Conservation (phyloP, 2,113 vertebrate genomes). For the Narcine bancroftii region DNA sequence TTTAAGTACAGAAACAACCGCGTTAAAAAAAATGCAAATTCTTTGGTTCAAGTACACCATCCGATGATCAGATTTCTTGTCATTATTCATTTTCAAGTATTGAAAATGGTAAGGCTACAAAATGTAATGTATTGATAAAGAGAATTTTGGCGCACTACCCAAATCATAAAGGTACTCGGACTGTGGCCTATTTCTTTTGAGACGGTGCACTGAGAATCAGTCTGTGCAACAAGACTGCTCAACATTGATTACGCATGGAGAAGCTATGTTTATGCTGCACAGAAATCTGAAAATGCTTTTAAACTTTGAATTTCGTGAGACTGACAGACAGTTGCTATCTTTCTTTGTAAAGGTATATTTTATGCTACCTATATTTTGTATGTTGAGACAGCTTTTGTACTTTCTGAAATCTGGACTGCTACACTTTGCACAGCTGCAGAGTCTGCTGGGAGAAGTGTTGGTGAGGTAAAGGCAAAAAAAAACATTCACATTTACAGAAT, state of each 20-base stretch:
- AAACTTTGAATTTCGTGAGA: not conserved
- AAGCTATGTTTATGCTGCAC: conserved; percentile 12
- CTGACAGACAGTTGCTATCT: not conserved
- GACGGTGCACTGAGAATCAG: not conserved
- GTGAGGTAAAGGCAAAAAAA: conserved; percentile 9
- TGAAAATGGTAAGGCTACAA: not conserved
- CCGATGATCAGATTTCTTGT: not conserved
- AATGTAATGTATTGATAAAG: not conserved
- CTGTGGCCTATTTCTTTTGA: not conserved
- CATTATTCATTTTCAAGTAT: not conserved
- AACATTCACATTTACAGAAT: conserved; percentile 3
- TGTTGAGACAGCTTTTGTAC: not conserved
- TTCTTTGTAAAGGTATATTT: not conserved
- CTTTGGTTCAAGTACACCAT: not conserved
- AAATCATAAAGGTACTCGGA: conserved; percentile 7
- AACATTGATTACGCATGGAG: not conserved
- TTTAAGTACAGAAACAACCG: not conserved
- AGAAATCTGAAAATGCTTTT: conserved; percentile 20
- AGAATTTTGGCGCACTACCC: conserved; percentile 8
- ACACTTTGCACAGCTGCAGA: conserved; percentile 9
- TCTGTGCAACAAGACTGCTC: conserved; percentile 8
- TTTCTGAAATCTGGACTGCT: not conserved
- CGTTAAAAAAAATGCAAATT: not conserved
- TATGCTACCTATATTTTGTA: not conserved
- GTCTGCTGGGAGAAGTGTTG: not conserved